Conservation (phyloP, 2,797 vertebrate species). For the Anomalospiza imberbis region DNA sequence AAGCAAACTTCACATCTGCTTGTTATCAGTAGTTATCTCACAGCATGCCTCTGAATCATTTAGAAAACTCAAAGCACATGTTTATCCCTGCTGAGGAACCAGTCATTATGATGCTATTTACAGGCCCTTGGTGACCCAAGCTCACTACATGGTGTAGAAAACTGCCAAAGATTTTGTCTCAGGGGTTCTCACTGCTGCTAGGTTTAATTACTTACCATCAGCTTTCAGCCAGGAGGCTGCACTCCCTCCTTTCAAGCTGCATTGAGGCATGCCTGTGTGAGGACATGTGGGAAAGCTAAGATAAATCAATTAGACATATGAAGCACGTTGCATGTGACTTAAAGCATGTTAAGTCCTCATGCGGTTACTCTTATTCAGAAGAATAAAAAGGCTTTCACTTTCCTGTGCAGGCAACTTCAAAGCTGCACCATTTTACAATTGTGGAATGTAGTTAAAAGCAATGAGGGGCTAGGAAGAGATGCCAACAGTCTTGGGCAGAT, state of each 20-base stretch:
- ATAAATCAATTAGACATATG: constrained; percentile 54
- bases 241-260: constrained; percentile 18
- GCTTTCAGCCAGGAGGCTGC: constrained; percentile 26
- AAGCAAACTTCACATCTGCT: constrained; percentile 76
- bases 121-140: constrained; percentile 69
- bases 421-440: not conserved
- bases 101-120: constrained; percentile 73
- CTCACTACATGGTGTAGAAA: constrained; percentile 32
- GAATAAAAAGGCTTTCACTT: constrained; percentile 26
- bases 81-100: constrained; percentile 70
- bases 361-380: not conserved
- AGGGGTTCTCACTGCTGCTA: constrained; percentile 30
- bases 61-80: constrained; percentile 81
- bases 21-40: constrained; percentile 76
- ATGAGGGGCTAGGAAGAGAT: not conserved
- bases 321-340: not conserved
- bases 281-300: constrained; percentile 23
- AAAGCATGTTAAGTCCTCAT: constrained; percentile 21
- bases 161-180: constrained; percentile 56
- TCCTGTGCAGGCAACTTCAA: not conserved
- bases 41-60: constrained; percentile 76
- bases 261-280: not conserved
- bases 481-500: not conserved
- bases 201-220: constrained; percentile 51
- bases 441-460: not conserved